phyloP scores from a whole-genome alignment of 2,113 vertebrate genomes.

The Gymnobelideus leadbeateri region DNA sequence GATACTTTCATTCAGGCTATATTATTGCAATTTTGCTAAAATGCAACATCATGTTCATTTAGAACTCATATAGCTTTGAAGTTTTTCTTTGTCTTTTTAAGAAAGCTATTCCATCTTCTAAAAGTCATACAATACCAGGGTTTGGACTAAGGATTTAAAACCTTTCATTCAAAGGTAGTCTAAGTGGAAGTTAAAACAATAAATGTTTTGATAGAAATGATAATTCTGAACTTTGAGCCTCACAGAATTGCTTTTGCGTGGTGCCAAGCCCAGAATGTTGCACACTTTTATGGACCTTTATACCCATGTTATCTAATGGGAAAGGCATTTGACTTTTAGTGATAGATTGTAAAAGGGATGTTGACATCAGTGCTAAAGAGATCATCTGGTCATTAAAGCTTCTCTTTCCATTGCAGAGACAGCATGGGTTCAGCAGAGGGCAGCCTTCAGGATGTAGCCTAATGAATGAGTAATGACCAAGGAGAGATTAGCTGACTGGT shows the following conservation, averaged over 20 bases:
- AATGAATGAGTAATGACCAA: neutral
- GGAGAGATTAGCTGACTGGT: neutral
- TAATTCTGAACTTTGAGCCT: neutral
- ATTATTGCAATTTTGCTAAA: neutral
- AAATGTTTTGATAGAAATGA: neutral
- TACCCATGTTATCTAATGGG: neutral
- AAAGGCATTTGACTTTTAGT: neutral
- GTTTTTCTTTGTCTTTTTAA: neutral
- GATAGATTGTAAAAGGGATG: neutral
- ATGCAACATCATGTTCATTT: neutral
- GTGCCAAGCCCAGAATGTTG: neutral
- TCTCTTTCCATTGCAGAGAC: neutral
- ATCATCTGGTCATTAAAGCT: neutral
- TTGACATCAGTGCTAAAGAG: neutral
- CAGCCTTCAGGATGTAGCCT: neutral
- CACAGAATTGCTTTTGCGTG: neutral
- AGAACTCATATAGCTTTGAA: neutral
- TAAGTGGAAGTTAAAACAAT: neutral
- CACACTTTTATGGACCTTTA: neutral
- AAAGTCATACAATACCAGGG: neutral
- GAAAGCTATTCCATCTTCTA: neutral
- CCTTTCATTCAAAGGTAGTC: neutral
- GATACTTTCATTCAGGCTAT: neutral
- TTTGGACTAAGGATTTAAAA: neutral
- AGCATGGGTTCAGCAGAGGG: neutral